Evolutionary conservation across 2,888 invertebrate species (phyloP).

Genomic region (Xiphydria camelus): DNA sequence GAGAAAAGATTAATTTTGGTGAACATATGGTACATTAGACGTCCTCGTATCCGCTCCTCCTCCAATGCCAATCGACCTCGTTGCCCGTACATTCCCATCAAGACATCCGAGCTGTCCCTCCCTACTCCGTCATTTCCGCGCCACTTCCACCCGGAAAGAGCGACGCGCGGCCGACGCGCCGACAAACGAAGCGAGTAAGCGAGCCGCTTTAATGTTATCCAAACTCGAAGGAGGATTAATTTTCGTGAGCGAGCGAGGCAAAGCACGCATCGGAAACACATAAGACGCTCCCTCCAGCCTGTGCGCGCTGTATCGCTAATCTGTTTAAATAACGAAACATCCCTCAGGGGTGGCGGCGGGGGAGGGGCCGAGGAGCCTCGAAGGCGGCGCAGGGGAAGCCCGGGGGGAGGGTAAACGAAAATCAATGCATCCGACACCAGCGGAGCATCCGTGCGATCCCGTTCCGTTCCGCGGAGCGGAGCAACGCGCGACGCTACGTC

Average conservation of each 20-base stretch:
- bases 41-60: no score
- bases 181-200: no score
- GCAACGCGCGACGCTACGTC: no score
- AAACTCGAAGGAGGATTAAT: constrained; percentile 47
- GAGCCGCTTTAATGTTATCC: constrained; percentile 10
- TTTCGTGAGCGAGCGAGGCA: constrained; percentile 31
- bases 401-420: constrained; percentile 50
- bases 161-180: neutral
- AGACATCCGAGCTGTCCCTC: no score
- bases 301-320: constrained; percentile 55
- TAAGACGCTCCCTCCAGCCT: constrained; percentile 47
- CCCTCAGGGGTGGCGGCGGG: constrained; percentile 35
- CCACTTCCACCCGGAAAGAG: no score
- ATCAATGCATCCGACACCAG: constrained; percentile 48
- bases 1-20: no score
- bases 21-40: no score
- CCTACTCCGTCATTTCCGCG: no score
- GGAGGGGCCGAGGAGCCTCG: constrained; percentile 5
- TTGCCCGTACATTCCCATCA: no score
- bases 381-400: constrained; percentile 19
- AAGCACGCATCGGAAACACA: constrained; percentile 48
- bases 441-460: constrained; percentile 25
- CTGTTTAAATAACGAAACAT: constrained; percentile 58
- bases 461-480: constrained; percentile 2
- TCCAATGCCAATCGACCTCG: no score